These are phyloP conservation scores for Thyatira batis DNA, from an alignment of 2,888 invertebrate species.

Conservation along the genomic window DNA sequence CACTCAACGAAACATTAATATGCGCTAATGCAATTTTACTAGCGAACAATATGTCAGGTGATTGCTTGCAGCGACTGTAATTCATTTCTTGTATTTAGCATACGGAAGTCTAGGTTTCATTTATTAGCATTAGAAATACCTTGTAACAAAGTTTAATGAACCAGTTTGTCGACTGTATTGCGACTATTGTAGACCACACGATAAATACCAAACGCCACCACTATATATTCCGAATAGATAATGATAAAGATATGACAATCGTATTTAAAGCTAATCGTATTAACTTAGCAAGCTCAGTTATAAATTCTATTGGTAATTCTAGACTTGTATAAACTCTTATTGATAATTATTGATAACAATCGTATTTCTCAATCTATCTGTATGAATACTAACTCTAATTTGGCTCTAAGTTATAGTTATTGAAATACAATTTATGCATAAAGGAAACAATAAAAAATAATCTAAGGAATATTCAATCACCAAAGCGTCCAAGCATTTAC, in stretches of 20 bases:
- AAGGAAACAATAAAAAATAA: conserved; percentile 8
- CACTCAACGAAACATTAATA: conserved; percentile 27
- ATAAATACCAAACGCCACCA: not conserved
- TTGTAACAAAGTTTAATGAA: conserved; percentile 40
- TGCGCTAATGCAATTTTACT: conserved; percentile 33
- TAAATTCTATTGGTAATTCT: conserved; percentile 7
- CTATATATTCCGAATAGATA: conserved; percentile 11
- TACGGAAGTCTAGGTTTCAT: conserved; percentile 32
- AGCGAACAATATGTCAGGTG: conserved; percentile 29
- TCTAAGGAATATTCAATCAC: conserved; percentile 18
- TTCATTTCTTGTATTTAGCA: conserved; percentile 26
- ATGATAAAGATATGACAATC: not conserved
- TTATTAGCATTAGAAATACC: conserved; percentile 31
- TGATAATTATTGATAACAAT: not conserved
- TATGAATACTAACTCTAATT: not conserved
- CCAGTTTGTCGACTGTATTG: conserved; percentile 42
- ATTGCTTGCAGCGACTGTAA: conserved; percentile 22
- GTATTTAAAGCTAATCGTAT: conserved; percentile 23
- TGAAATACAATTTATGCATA: not conserved
- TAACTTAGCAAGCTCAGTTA: conserved; percentile 3
- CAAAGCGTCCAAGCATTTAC: conserved; percentile 34
- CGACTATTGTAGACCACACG: conserved; percentile 30
- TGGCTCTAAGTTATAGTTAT: no score
- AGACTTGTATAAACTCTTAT: not conserved
- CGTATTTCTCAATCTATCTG: no score